Percentiles rank a stretch among this genome's conserved stretches.
Conservation (phyloP, 2,113 vertebrate species). For the Ondatra zibethicus region DNA sequence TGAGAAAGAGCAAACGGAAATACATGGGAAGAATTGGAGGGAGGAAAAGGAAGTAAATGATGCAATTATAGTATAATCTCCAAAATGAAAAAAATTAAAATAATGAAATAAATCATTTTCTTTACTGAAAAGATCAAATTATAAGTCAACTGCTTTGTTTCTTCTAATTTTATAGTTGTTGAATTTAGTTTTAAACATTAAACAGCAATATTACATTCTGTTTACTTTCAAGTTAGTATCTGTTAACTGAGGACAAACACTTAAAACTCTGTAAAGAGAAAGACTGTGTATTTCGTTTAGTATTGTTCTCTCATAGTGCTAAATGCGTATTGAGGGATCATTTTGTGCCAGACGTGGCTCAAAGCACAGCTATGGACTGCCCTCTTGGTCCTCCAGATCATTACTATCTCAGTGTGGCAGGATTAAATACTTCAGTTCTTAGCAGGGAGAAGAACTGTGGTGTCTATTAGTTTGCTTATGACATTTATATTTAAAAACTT, state of each 20-base stretch:
- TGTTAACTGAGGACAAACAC: background rate
- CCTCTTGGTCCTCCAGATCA: background rate
- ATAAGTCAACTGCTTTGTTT: background rate
- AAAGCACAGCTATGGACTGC: background rate
- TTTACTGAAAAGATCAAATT: conserved; percentile 30
- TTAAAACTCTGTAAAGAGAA: background rate
- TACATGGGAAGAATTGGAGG: background rate
- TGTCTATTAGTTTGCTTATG: background rate
- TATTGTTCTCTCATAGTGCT: background rate
- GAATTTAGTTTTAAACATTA: conserved; percentile 57
- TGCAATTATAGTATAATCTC: background rate
- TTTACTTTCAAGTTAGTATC: conserved; percentile 51
- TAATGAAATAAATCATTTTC: background rate
- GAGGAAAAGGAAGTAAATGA: background rate
- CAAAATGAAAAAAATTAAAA: background rate
- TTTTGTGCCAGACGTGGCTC: background rate
- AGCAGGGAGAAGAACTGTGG: background rate
- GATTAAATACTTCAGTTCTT: background rate
- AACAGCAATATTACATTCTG: background rate
- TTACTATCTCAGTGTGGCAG: background rate
- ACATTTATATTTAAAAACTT: background rate
- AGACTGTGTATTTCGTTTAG: background rate
- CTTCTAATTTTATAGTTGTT: background rate
- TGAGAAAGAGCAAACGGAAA: background rate
- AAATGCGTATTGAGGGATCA: background rate